A percentile compares a stretch with the other conserved stretches of the same genome.
phyloP scores from a whole-genome alignment of 2,113 vertebrate species.

The Sterna hirundo region DNA sequence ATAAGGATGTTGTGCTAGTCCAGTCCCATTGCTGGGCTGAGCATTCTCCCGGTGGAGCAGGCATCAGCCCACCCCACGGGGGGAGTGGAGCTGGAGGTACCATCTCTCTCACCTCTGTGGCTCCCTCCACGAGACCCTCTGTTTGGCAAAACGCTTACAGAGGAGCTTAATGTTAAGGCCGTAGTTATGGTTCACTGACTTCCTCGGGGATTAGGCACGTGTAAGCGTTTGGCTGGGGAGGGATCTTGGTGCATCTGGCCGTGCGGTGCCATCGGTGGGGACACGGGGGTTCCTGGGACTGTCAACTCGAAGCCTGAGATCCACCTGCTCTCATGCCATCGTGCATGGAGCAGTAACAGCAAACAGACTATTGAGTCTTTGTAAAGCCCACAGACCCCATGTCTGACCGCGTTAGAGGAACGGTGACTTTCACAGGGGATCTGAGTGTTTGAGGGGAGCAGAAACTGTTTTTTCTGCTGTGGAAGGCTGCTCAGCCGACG shows the following conservation, averaged over 20 bases:
- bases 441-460: background rate
- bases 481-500: background rate
- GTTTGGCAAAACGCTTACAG: background rate
- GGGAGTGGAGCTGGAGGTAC: background rate
- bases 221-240: background rate
- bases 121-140: background rate
- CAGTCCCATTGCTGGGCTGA: background rate
- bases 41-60: background rate
- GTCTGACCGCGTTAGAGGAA: background rate
- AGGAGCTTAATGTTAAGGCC: background rate
- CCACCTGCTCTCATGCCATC: background rate
- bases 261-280: background rate
- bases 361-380: background rate
- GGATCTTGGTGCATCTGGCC: background rate
- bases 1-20: background rate
- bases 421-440: background rate
- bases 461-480: background rate
- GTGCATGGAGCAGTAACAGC: rapidly evolving
- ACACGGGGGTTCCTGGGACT: background rate
- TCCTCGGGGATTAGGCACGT: background rate
- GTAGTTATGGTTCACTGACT: rapidly evolving
- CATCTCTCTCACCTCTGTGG: background rate
- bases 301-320: rapidly evolving
- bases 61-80: background rate
- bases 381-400: background rate